These are phyloP conservation scores for Florisuga fusca DNA, from an alignment of 2,797 vertebrate species.

Conservation along the genomic window DNA sequence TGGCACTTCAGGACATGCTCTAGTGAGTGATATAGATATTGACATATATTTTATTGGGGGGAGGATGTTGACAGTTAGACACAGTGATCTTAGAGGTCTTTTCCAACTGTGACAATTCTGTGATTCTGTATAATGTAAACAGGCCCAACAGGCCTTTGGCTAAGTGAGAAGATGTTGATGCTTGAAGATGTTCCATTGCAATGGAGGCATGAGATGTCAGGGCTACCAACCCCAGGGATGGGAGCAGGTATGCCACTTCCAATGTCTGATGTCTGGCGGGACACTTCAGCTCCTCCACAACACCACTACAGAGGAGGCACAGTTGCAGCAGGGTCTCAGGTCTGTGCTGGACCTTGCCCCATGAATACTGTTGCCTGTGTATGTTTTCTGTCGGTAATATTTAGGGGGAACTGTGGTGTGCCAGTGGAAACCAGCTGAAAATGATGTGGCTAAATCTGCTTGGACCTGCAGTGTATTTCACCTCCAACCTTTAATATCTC, in stretches of 20 bases:
- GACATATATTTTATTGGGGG: too few species aligned
- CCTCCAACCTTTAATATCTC: conserved; percentile 18
- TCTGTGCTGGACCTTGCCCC: neutral
- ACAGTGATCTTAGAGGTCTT: too few species aligned
- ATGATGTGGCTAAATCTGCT: conserved; percentile 15
- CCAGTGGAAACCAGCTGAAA: neutral
- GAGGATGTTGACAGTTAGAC: too few species aligned
- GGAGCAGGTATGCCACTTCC: neutral
- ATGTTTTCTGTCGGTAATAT: neutral
- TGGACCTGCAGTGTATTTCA: neutral
- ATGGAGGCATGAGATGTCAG: neutral
- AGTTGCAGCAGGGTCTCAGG: neutral
- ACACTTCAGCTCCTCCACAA: fast-evolving
- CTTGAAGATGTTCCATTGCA: neutral
- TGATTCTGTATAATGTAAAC: neutral
- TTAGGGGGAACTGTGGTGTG: neutral
- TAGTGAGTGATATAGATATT: too few species aligned
- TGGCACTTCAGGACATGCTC: too few species aligned
- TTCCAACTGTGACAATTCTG: too few species aligned
- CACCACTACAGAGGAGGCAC: neutral
- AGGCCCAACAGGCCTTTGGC: neutral
- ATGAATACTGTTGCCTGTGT: neutral
- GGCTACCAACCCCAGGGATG: neutral
- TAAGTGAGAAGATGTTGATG: neutral
- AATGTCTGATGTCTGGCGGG: fast-evolving